phyloP scores from a whole-genome alignment of 2,888 invertebrate genomes.

The Cryptocephalus primarius region DNA sequence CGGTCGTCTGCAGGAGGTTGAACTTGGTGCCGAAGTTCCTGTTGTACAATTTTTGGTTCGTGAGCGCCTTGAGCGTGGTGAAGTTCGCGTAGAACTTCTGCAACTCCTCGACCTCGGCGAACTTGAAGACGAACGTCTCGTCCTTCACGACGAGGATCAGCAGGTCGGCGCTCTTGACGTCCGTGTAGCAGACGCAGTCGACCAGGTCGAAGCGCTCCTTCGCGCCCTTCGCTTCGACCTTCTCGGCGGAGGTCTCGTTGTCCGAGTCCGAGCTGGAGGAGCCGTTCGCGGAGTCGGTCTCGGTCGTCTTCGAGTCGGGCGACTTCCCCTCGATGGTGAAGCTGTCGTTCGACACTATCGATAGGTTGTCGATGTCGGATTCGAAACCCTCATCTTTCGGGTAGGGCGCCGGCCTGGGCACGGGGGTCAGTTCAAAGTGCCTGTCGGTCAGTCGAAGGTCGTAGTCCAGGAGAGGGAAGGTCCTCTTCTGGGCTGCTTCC shows the following conservation, averaged over 20 bases:
- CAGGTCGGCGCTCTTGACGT: conserved; percentile 33
- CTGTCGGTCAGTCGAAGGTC: conserved; percentile 27
- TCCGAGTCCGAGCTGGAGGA: conserved; percentile 34
- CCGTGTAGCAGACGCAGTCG: conserved; percentile 37
- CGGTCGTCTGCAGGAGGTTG: conserved; percentile 39
- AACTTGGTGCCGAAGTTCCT: conserved; percentile 25
- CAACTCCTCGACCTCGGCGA: conserved; percentile 26
- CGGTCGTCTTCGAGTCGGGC: conserved; percentile 21
- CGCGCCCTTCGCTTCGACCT: conserved; percentile 1
- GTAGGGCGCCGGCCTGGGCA: conserved; percentile 9
- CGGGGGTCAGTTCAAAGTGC: conserved; percentile 25
- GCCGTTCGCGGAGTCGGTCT: conserved; percentile 38
- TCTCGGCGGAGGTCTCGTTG: conserved; percentile 17
- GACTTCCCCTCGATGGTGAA: conserved; percentile 16
- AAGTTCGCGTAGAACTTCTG: conserved; percentile 33
- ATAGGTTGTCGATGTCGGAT: conserved; percentile 37
- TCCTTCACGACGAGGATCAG: conserved; percentile 33
- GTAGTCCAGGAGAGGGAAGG: conserved; percentile 27
- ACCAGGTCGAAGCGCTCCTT: conserved; percentile 33
- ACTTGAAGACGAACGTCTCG: conserved; percentile 34
- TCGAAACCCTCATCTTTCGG: conserved; percentile 39
- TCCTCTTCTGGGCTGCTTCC: conserved; percentile 27
- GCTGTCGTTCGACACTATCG: conserved; percentile 33
- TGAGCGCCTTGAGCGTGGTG: conserved; percentile 34
- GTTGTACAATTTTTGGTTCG: conserved; percentile 32